A percentile compares a stretch with the other conserved stretches of the same genome.
These are phyloP conservation scores for Mactra quadrangularis DNA, from an alignment of 1,140 invertebrate genomes.

Conservation along the genomic window DNA sequence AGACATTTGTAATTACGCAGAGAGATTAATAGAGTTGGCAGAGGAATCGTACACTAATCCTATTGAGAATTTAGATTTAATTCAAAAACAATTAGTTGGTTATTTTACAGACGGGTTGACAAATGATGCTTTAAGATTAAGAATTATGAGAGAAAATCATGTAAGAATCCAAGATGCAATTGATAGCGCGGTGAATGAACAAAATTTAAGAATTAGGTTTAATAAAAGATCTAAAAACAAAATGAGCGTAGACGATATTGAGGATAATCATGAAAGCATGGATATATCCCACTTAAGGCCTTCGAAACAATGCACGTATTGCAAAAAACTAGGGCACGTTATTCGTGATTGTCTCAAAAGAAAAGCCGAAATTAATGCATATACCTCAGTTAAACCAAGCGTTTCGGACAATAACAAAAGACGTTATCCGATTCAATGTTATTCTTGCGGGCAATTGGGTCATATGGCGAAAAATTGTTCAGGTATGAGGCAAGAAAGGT, in stretches of 20 bases:
- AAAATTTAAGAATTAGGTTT: constrained; percentile 11
- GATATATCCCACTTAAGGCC: neutral
- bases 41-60: neutral
- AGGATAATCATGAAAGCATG: neutral
- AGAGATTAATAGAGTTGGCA: neutral
- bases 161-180: neutral
- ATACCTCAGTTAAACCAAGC: too few species aligned
- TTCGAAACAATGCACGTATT: neutral
- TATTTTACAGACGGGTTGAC: neutral
- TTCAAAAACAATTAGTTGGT: neutral
- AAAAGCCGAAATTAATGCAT: too few species aligned
- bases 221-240: neutral
- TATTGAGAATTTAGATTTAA: neutral
- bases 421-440: neutral
- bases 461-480: neutral
- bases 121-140: neutral
- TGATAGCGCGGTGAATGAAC: neutral
- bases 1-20: neutral
- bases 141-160: neutral
- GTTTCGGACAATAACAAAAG: neutral
- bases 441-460: neutral
- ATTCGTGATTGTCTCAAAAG: neutral
- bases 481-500: neutral
- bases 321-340: neutral
- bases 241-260: neutral